These are phyloP conservation scores for Scomberomorus guttatus DNA, from an alignment of 2,797 vertebrate species.

Conservation along the genomic window DNA sequence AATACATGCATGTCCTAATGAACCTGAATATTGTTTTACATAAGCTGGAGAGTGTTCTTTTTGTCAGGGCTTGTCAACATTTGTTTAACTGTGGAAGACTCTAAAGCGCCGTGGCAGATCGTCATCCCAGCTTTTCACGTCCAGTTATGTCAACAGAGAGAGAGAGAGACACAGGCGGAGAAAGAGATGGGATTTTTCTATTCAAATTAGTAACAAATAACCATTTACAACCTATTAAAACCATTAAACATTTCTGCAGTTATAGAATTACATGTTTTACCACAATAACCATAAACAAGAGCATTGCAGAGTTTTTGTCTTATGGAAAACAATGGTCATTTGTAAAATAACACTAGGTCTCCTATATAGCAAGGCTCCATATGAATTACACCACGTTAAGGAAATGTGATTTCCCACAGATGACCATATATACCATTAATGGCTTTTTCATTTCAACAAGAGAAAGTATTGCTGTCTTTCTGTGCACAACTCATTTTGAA, in stretches of 20 bases:
- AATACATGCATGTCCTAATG: conserved; percentile 30
- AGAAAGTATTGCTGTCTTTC: conserved; percentile 4
- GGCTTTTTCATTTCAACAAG: neutral
- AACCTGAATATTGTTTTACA: conserved; percentile 52
- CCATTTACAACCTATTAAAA: conserved; percentile 31
- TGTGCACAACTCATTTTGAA: conserved; percentile 23
- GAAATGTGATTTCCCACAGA: conserved; percentile 30
- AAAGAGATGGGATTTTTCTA: neutral
- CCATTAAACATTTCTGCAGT: conserved; percentile 14
- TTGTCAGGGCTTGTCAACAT: conserved; percentile 58
- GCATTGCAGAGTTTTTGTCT: conserved; percentile 28
- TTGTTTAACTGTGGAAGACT: conserved; percentile 50
- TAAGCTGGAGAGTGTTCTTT: conserved; percentile 37
- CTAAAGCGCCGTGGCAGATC: conserved; percentile 61
- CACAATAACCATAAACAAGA: conserved; percentile 28
- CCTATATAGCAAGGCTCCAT: conserved; percentile 5
- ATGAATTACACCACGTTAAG: conserved; percentile 16
- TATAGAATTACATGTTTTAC: conserved; percentile 32
- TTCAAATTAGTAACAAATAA: conserved; percentile 39
- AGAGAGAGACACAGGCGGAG: conserved; percentile 6
- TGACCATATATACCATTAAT: conserved; percentile 21
- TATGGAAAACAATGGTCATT: conserved; percentile 41
- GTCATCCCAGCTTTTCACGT: conserved; percentile 64
- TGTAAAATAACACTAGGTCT: conserved; percentile 41
- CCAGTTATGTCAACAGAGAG: conserved; percentile 52